Evolutionary conservation across 2,113 vertebrate genomes (phyloP), one percentile per base, ranked within the genome.

Genomic region (Pseudorhombus dupliciocellatus): DNA sequence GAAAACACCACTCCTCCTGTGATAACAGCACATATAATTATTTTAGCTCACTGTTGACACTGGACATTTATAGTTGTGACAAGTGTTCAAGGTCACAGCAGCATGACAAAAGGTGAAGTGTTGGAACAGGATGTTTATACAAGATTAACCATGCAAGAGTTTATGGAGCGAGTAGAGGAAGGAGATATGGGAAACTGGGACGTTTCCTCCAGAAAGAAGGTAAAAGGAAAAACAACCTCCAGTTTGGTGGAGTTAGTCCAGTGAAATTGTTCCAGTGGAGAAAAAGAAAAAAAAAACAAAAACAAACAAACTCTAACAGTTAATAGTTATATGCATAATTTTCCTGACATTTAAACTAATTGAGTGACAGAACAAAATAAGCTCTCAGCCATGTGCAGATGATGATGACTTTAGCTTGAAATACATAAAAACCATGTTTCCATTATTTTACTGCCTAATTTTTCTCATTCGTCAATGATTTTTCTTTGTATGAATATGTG

Each of bases 41-140:
- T 77, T 57, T 63, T 7, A 60, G 28, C 24, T 70, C 21, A 37
- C 50, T 22, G 5, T 55, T 1, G 42, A 11, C 44, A 59, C 42
- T 1, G 16, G 75, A 67, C 58, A 68, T n/a, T 1, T 44, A 18
- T 7, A 7, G 59, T 5, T 20, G 25, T 7, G 26, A 28, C 25
- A 16, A 9, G n/a, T 28, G 60, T 25, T 16, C 25, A 30, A 71
- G 71, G 74, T 81, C 69, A 62, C 14, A 2, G 52, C 22, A 5
- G 74, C 5, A 44, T 64, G 61, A 59, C 12, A 48, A 54, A 50
- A 55, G 66, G 70, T 70, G 59, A 76, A 73, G 58, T 30, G 56
- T 37, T 24, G 24, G 25, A 1, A 72, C 73, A 69, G 60, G 69
- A 75, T 77, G 75, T 80, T 81, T 77, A 76, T 48, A 81, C 58